These are phyloP conservation scores for Aporophyla lueneburgensis DNA, from an alignment of 2,888 invertebrate species.

Conservation along the genomic window DNA sequence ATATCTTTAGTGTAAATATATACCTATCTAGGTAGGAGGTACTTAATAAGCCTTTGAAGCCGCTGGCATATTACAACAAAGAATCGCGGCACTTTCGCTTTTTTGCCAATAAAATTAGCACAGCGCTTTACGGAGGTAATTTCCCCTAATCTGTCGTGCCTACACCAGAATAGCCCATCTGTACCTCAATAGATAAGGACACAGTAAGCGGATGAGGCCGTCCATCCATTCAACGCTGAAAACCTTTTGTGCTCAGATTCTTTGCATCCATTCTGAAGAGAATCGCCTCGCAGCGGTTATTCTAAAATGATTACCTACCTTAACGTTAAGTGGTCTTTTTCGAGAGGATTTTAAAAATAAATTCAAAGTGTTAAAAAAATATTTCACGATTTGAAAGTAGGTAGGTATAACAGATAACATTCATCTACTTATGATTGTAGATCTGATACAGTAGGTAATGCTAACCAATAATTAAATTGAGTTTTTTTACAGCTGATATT, in stretches of 20 bases:
- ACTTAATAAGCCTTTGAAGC: not conserved
- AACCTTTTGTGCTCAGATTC: conserved; percentile 56
- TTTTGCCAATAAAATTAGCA: conserved; percentile 22
- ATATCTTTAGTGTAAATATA: not conserved
- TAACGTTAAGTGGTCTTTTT: conserved; percentile 31
- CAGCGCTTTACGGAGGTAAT: conserved; percentile 32
- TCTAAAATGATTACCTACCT: conserved; percentile 51
- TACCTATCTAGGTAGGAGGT: not conserved
- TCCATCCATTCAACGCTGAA: conserved; percentile 48
- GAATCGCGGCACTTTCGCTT: not conserved
- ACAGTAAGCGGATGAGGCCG: conserved; percentile 45
- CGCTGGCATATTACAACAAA: conserved; percentile 12
- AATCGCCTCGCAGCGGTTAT: conserved; percentile 31
- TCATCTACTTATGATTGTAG: not conserved
- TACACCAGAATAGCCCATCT: conserved; percentile 43
- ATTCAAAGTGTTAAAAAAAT: conserved; percentile 23
- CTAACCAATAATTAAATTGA: too few species aligned
- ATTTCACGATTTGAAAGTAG: not conserved
- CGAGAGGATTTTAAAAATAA: not conserved
- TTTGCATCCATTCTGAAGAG: conserved; percentile 43
- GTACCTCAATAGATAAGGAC: conserved; percentile 62
- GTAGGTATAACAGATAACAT: not conserved
- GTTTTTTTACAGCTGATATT: not conserved
- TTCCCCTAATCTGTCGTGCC: conserved; percentile 45
- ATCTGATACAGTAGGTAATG: not conserved